Evolutionary conservation across 2,113 vertebrate genomes (phyloP), one percentile per base, ranked within the genome.

Genomic region (Daubentonia madagascariensis): DNA sequence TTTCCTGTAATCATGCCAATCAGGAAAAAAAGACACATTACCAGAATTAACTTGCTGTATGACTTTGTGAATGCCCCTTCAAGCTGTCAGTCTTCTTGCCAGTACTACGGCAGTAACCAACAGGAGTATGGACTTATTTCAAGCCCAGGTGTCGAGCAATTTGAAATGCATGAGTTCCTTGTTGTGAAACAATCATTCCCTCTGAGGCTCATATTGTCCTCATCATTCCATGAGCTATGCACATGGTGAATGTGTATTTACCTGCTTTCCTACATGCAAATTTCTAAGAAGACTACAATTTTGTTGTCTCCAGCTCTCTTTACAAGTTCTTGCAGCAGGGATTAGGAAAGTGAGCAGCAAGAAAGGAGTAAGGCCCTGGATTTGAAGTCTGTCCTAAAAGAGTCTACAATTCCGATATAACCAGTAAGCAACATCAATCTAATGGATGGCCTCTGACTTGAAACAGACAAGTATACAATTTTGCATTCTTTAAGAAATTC

Each of bases 181-280:
- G 96, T 98, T 98, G 98, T 97, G 98, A 98, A 99, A 98, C 98
- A 98, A 95, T 98, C 91, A 97, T 98, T 98, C 91, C 95, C 97
- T 98, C 70, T 91, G 97, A 98, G 98, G 70, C 76, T 98, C 37
- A 89, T 96, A 95, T 94, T 96, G 97, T 97, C 89, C 96, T 98
- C 96, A 88, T 97, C 96, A 94, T 81, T 95, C 91, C 96, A 89
- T 90, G 97, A 98, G 94, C 88, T 88, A 67, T 96, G 95, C 40
- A 96, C 59, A 1, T 35, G 25, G 98, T 85, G 90, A 98, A 98
- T 97, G 91, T 75, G 50, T 81, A 92, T 98, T 98, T 92, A 94
- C 95, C 97, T 98, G 85, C 75, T 93, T 97, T 96, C 95, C 28
- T 96, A 88, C 35, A 28, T 96, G 93, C 75, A 98, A 83, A 98